Base-by-base conservation (phyloP, 1,140 invertebrate species). In the Cyrtorhinus lividipennis region DNA sequence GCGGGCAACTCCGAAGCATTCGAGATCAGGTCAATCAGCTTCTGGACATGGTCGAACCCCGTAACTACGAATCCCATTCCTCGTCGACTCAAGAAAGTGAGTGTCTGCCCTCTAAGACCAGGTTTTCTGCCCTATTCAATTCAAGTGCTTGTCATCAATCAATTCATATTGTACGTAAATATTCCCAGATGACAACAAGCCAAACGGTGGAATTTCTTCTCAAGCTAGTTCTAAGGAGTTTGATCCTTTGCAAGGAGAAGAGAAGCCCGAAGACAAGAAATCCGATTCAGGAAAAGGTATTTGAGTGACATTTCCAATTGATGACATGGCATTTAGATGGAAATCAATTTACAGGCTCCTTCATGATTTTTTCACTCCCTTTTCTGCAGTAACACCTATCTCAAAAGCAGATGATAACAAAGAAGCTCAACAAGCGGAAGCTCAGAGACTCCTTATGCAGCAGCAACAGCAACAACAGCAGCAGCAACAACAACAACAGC, bases 1-100 rank as follows among this genome's bases (percentile, higher is more conserved):
- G 78, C 64, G 72, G 73, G 64, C 80, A 85, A 70, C 72, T 85
- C 38, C 72, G 75, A 66, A 71, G 72, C 18, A 79, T 85, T 62
- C 72, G 83, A 64, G 79, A 85, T 71, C 73, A 77, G 69, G 81
- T 83, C 0, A 81, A 79, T 68, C 71, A 73, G 62, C 68, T 85
- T 27, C 69, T 85, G 62, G 83, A 83, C 70, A 70, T 70, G 25
- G 68, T 83, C 27, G 80, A 81, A 24, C 62, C 65, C 12, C 45
- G 57, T 15, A 23, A 22, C 20, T 62, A 61, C 59, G 56, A 58
- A 15, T 59, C 62, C 8, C 56, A 61, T 18, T 44, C 58, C 26
- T 63, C 62, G 24, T 46, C 65, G 13, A 57, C 67, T 26, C 46
- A 25, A 38, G 67, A 68, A 20, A 66, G 67, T 66, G 46, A 66